Conservation (phyloP, 2,797 vertebrate genomes). For the Benthosema pterotum region DNA sequence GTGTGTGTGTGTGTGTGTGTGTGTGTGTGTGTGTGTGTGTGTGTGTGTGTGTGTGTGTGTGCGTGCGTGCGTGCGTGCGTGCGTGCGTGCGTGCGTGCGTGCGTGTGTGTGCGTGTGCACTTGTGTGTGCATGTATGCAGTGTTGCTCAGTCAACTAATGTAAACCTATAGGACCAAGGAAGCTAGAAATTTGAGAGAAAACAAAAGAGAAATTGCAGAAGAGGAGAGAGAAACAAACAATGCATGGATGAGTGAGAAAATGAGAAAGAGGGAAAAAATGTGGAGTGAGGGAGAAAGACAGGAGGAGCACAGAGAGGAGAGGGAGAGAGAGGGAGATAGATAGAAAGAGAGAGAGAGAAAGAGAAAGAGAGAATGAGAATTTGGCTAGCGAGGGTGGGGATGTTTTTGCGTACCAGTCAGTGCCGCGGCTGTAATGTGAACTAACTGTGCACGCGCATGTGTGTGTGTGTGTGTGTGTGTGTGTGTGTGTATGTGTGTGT, state of each 20-base stretch:
- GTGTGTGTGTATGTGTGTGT: slow-evolving; percentile 35
- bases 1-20: no score
- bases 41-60: no score
- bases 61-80: no score
- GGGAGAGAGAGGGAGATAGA: background rate
- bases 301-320: background rate
- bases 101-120: no score
- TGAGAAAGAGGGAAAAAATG: background rate
- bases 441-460: slow-evolving; percentile 18
- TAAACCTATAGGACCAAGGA: background rate
- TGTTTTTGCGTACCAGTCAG: slow-evolving; percentile 57
- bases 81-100: no score
- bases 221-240: no score
- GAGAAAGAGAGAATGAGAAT: background rate
- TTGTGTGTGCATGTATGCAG: no score
- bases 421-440: slow-evolving; percentile 50
- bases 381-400: background rate
- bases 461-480: slow-evolving; percentile 40
- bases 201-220: background rate
- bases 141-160: background rate
- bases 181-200: background rate
- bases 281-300: background rate
- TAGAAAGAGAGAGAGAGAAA: background rate
- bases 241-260: background rate
- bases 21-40: no score